Percentiles rank a stretch among this genome's conserved stretches.
Conservation (phyloP, 2,888 invertebrate species). For the Erebia aethiops region DNA sequence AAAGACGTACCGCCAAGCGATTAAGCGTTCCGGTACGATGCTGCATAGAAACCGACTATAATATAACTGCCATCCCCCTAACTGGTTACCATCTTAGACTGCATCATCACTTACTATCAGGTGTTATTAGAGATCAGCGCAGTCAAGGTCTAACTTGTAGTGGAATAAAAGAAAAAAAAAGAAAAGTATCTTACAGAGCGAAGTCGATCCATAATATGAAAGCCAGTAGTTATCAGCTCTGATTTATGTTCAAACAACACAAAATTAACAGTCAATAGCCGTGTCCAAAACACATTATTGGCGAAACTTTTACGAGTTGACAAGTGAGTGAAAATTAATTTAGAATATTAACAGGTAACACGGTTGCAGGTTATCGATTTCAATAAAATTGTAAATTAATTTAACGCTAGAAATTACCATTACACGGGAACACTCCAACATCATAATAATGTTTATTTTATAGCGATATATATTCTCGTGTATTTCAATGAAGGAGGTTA, state of each 20-base stretch:
- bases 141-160: neutral
- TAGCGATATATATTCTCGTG: too few relatives aligned
- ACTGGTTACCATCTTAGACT: too few relatives aligned
- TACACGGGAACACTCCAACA: constrained; percentile 21
- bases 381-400: constrained; percentile 54
- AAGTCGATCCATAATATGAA: constrained; percentile 19
- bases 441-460: neutral
- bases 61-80: too few relatives aligned
- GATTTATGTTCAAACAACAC: constrained; percentile 33
- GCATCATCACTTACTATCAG: too few relatives aligned
- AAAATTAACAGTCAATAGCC: constrained; percentile 70
- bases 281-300: constrained; percentile 67
- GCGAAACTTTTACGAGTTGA: constrained; percentile 70
- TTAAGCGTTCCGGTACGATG: too few relatives aligned
- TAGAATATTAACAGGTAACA: constrained; percentile 60
- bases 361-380: constrained; percentile 51
- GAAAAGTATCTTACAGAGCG: constrained; percentile 24
- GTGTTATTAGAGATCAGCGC: too few relatives aligned
- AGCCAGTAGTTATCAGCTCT: constrained; percentile 26
- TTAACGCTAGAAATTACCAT: constrained; percentile 53
- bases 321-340: constrained; percentile 77
- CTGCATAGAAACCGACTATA: too few relatives aligned
- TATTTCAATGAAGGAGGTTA: too few relatives aligned
- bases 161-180: neutral
- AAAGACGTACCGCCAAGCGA: too few relatives aligned